These are phyloP conservation scores for Ganaspis sp. DNA, from an alignment of 1,140 invertebrate species.

Conservation along the genomic window DNA sequence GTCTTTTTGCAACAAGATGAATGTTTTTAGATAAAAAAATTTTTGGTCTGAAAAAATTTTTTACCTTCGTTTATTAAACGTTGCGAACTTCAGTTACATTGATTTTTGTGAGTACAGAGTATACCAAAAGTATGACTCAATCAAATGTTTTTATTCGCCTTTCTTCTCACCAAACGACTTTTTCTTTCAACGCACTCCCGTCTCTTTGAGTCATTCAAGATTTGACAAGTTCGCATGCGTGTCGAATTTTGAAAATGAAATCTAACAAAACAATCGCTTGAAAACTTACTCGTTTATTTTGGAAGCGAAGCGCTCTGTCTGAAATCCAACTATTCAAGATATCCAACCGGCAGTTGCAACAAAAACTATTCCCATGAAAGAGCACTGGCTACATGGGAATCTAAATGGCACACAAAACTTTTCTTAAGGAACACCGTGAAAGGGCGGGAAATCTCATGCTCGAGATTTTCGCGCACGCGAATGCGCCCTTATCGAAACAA, in stretches of 20 bases:
- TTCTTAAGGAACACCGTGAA: constrained; percentile 27
- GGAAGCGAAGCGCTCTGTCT: constrained; percentile 39
- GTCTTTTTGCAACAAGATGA: no score
- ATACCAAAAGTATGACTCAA: constrained; percentile 12
- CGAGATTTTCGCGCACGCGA: constrained; percentile 43
- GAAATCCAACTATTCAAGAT: constrained; percentile 58
- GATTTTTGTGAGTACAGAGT: neutral
- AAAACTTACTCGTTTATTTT: constrained; percentile 41
- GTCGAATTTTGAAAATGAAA: constrained; percentile 7
- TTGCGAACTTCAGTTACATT: neutral
- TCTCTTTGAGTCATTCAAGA: constrained; percentile 1
- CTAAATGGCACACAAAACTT: constrained; percentile 40
- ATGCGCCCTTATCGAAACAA: constrained; percentile 34
- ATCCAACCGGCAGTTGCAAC: constrained; percentile 55
- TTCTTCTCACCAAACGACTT: neutral
- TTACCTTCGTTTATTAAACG: no score
- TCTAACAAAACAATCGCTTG: neutral
- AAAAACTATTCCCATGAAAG: constrained; percentile 48
- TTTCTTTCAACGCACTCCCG: neutral
- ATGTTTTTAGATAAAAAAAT: no score
- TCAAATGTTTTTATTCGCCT: constrained; percentile 11
- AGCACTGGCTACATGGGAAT: constrained; percentile 30
- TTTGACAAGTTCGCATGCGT: constrained; percentile 26
- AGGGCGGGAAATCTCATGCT: constrained; percentile 52
- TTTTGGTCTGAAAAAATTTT: no score